Evolutionary conservation across 2,113 vertebrate species (phyloP).

Genomic region (Python bivittatus): DNA sequence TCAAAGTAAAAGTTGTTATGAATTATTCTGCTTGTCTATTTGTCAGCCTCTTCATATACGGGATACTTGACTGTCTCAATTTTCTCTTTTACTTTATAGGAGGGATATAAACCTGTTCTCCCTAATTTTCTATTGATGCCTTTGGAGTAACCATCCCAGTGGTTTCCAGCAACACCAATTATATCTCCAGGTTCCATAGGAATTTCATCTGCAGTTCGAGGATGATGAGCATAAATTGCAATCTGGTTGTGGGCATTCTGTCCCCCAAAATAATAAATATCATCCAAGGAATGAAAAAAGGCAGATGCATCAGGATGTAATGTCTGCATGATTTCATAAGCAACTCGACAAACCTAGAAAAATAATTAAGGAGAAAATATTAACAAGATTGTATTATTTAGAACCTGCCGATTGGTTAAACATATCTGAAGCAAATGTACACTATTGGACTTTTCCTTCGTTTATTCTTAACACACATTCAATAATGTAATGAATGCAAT

Average conservation of each 20-base stretch:
- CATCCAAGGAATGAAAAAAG: constrained; percentile 95
- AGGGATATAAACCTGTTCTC: constrained; percentile 95
- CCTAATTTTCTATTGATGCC: constrained; percentile 96
- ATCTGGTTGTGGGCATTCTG: constrained; percentile 98
- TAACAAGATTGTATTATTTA: background rate
- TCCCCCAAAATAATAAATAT: constrained; percentile 99
- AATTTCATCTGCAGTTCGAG: constrained; percentile 90
- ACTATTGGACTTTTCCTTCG: background rate
- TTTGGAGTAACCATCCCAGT: constrained; percentile 98
- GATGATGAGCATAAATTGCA: constrained; percentile 91
- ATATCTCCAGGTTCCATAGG: constrained; percentile 94
- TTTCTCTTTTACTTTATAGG: constrained; percentile 98
- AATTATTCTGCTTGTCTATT: constrained; percentile 71
- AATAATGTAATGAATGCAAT: background rate
- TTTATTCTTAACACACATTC: background rate
- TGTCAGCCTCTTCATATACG: constrained; percentile 93
- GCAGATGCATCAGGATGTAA: constrained; percentile 95
- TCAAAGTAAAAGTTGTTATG: constrained; percentile 46
- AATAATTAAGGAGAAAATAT: constrained; percentile 41
- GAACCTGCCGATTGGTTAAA: background rate
- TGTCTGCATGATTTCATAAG: constrained; percentile 99
- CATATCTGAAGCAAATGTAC: background rate
- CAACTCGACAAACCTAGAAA: constrained; percentile 93
- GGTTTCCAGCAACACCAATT: constrained; percentile 97
- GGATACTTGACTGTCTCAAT: constrained; percentile 98